Conservation (phyloP, 1,140 invertebrate genomes). For the Sarcophaga bullata region DNA sequence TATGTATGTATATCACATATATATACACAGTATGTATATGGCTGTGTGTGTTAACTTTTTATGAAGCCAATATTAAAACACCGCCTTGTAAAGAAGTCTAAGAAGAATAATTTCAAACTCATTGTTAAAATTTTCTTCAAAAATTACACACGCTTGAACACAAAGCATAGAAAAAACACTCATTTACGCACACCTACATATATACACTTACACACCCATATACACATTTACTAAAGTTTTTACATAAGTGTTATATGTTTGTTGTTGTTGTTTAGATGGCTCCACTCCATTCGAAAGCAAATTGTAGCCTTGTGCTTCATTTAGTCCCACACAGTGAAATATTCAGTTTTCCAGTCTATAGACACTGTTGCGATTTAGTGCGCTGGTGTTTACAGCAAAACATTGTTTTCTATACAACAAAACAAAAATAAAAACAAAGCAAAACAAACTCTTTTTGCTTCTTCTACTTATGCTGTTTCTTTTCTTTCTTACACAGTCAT, state of each 20-base stretch:
- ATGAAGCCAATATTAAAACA: slow-evolving; percentile 12
- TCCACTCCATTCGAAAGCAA: no score
- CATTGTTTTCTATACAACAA: background rate
- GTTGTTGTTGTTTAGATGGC: no score
- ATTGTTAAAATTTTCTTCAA: background rate
- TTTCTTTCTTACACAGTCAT: no score
- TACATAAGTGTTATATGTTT: no score
- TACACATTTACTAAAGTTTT: background rate
- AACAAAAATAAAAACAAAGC: background rate
- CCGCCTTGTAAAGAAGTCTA: background rate
- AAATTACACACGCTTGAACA: background rate
- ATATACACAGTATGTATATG: background rate
- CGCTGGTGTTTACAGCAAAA: background rate
- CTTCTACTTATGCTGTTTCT: background rate
- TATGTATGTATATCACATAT: background rate
- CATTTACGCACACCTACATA: background rate
- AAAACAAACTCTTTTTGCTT: background rate
- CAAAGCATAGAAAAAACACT: background rate
- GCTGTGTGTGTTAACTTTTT: background rate
- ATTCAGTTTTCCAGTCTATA: background rate
- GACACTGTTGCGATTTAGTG: background rate
- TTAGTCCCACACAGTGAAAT: background rate
- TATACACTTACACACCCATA: background rate
- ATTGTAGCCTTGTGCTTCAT: no score
- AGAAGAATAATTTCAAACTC: slow-evolving; percentile 5